A percentile compares a stretch with the other conserved stretches of the same genome.
Conservation (phyloP, 2,797 vertebrate genomes). For the Hoplostethus atlanticus region DNA sequence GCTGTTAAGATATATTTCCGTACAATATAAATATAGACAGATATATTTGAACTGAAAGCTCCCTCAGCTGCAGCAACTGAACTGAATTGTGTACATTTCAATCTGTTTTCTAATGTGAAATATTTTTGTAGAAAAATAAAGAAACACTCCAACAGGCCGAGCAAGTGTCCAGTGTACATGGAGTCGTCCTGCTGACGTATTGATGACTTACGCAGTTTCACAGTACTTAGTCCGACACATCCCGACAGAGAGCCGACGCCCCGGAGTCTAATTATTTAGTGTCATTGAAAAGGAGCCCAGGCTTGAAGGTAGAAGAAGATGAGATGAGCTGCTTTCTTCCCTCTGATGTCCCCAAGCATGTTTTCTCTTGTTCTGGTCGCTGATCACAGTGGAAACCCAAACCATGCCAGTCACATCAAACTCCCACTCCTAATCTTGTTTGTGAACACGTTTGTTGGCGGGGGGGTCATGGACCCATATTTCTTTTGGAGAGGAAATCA, state of each 20-base stretch:
- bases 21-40: background rate
- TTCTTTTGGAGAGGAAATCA: constrained; percentile 22
- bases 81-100: constrained; percentile 78
- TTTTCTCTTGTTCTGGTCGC: constrained; percentile 39
- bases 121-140: constrained; percentile 90
- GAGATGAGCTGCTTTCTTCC: constrained; percentile 35
- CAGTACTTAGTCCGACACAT: background rate
- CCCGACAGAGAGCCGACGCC: background rate
- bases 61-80: constrained; percentile 67
- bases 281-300: constrained; percentile 25
- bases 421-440: background rate
- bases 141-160: constrained; percentile 11
- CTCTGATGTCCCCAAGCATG: constrained; percentile 31
- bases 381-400: constrained; percentile 38
- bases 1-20: constrained; percentile 80
- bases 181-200: no score
- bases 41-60: constrained; percentile 36
- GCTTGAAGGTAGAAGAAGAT: constrained; percentile 49
- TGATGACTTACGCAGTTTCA: background rate
- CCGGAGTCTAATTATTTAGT: constrained; percentile 51
- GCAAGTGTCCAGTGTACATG: no score
- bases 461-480: constrained; percentile 3
- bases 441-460: constrained; percentile 13
- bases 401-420: constrained; percentile 10
- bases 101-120: constrained; percentile 84